A percentile compares a stretch with the other conserved stretches of the same genome.
Conservation (phyloP, 2,113 vertebrate species). For the Sphaerodactylus townsendi region DNA sequence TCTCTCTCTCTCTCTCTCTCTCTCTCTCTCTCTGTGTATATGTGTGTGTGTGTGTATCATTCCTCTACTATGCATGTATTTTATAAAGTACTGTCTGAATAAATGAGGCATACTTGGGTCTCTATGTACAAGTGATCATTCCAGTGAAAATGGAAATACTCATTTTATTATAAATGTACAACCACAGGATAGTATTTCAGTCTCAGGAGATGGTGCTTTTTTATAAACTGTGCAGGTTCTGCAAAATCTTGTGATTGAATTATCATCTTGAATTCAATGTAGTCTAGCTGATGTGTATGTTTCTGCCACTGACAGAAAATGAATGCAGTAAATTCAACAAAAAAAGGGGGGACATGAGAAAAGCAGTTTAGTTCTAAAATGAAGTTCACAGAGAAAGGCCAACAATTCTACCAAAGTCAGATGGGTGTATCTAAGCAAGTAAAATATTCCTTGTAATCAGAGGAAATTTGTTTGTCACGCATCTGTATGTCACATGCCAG, state of each 20-base stretch:
- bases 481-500: too few species aligned
- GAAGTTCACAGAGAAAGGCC: not conserved
- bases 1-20: too few species aligned
- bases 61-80: too few species aligned
- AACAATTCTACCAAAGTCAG: not conserved
- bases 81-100: too few species aligned
- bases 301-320: not conserved
- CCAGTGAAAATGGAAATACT: too few species aligned
- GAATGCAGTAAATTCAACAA: not conserved
- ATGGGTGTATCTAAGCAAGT: not conserved
- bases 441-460: not conserved
- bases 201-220: not conserved
- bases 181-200: not conserved
- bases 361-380: not conserved
- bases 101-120: too few species aligned
- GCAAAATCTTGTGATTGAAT: not conserved
- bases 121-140: too few species aligned
- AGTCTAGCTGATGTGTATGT: not conserved
- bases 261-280: not conserved
- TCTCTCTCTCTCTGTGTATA: too few species aligned
- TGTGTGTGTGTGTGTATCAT: too few species aligned
- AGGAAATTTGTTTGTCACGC: too few species aligned
- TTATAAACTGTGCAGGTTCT: not conserved
- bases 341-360: not conserved
- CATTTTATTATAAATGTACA: too few species aligned